Evolutionary conservation across 1,140 invertebrate genomes (phyloP).

Genomic region (Trypoxylus dichotomus): DNA sequence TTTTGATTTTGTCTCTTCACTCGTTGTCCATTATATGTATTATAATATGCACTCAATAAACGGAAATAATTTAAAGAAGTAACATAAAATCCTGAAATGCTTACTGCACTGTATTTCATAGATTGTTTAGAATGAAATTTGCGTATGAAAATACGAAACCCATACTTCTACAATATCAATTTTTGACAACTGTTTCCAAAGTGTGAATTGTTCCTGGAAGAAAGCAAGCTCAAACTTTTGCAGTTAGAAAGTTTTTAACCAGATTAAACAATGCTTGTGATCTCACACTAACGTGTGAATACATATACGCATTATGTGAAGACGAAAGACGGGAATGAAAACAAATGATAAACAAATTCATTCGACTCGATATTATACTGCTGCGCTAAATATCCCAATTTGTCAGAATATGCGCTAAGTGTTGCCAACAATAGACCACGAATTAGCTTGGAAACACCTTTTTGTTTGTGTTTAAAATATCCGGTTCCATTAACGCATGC

Average conservation of each 20-base stretch:
- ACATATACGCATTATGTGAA: neutral
- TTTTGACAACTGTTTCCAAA: too few relatives aligned
- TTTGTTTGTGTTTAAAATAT: conserved; percentile 21
- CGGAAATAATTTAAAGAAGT: too few relatives aligned
- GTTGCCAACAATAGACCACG: neutral
- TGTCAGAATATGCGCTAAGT: conserved; percentile 16
- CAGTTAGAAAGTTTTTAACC: neutral
- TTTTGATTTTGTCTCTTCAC: too few relatives aligned
- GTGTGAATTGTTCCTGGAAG: too few relatives aligned
- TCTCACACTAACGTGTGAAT: neutral
- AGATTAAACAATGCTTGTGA: neutral
- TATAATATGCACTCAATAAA: too few relatives aligned
- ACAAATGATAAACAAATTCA: neutral
- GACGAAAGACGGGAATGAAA: neutral
- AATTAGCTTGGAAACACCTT: conserved; percentile 17
- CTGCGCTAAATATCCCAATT: conserved; percentile 14
- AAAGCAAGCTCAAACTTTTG: neutral
- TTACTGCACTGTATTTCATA: too few relatives aligned
- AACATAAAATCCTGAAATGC: too few relatives aligned
- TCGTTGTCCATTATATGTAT: too few relatives aligned
- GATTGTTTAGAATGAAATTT: too few relatives aligned
- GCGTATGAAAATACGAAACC: too few relatives aligned
- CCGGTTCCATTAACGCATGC: conserved; percentile 6
- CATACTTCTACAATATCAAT: too few relatives aligned
- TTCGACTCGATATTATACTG: neutral